Conservation (phyloP, 2,113 vertebrate species). For the Dipodomys spectabilis region DNA sequence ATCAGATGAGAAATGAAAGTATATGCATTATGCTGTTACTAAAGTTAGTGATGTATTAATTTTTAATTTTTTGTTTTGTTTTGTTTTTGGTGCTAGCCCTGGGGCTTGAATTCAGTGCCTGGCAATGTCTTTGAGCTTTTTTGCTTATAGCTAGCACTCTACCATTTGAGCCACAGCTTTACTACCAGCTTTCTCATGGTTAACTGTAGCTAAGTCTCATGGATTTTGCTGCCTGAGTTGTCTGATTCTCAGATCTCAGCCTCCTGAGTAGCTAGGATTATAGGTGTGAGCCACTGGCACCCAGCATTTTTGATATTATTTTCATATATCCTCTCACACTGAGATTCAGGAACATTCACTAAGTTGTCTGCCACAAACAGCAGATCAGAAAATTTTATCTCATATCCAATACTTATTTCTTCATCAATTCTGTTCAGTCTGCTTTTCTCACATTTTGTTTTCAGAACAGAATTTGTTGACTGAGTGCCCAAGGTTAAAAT, state of each 20-base stretch:
- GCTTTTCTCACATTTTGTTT: conserved; percentile 18
- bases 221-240: no score
- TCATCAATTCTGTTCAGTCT: conserved; percentile 40
- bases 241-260: no score
- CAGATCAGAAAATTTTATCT: conserved; percentile 50
- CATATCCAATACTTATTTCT: conserved; percentile 31
- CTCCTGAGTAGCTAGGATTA: no score
- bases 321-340: conserved; percentile 29
- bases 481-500: conserved; percentile 43
- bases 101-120: no score
- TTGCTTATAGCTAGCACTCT: no score
- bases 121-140: no score
- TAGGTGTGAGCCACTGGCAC: no score
- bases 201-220: no score
- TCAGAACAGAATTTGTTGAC: conserved; percentile 53
- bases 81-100: no score
- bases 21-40: neutral
- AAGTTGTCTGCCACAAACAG: conserved; percentile 37
- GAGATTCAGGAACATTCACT: conserved; percentile 28
- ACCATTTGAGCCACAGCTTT: no score
- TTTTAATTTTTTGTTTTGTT: neutral
- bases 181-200: no score
- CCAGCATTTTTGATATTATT: no score
- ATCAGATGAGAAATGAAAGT: conserved; percentile 54
- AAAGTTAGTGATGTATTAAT: conserved; percentile 51